A percentile compares a stretch with the other conserved stretches of the same genome.
Evolutionary conservation across 2,888 invertebrate genomes (phyloP).

Genomic region (Thelaira solivaga): DNA sequence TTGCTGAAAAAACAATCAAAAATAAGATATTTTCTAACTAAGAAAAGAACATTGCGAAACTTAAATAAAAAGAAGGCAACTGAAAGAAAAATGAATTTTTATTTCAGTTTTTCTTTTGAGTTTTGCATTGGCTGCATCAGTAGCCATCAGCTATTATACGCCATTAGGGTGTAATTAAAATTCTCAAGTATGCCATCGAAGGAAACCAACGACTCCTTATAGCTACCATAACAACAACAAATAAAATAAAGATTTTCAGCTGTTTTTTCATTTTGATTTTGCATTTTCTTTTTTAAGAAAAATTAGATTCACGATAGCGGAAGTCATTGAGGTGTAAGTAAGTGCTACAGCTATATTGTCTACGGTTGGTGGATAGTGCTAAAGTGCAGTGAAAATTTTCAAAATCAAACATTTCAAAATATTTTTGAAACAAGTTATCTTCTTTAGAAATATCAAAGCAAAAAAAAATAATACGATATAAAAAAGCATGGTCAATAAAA

Average conservation of each 20-base stretch:
- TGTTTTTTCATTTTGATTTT: not conserved
- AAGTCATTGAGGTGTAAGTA: slow-evolving; percentile 47
- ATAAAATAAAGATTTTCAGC: slow-evolving; percentile 3
- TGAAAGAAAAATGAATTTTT: not conserved
- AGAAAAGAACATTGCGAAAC: slow-evolving; percentile 46
- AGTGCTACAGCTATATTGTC: not conserved
- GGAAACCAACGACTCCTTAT: slow-evolving; percentile 49
- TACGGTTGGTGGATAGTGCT: not conserved
- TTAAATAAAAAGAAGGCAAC: slow-evolving; percentile 41
- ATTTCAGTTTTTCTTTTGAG: slow-evolving; percentile 58
- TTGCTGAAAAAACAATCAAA: slow-evolving; percentile 32
- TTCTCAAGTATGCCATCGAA: slow-evolving; percentile 67
- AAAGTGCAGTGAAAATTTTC: not conserved
- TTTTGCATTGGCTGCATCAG: slow-evolving; percentile 59
- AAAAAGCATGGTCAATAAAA: too few species aligned
- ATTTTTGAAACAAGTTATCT: too few species aligned
- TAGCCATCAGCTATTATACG: slow-evolving; percentile 68
- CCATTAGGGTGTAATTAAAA: slow-evolving; percentile 76
- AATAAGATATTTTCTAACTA: slow-evolving; percentile 26
- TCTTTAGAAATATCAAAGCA: too few species aligned
- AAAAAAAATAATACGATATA: too few species aligned
- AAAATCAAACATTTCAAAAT: not conserved
- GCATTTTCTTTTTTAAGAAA: slow-evolving; percentile 34
- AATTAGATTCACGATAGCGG: slow-evolving; percentile 42
- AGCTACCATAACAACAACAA: slow-evolving; percentile 47